Base-by-base conservation (phyloP, 2,113 vertebrate genomes). In the Amia ocellicauda region DNA sequence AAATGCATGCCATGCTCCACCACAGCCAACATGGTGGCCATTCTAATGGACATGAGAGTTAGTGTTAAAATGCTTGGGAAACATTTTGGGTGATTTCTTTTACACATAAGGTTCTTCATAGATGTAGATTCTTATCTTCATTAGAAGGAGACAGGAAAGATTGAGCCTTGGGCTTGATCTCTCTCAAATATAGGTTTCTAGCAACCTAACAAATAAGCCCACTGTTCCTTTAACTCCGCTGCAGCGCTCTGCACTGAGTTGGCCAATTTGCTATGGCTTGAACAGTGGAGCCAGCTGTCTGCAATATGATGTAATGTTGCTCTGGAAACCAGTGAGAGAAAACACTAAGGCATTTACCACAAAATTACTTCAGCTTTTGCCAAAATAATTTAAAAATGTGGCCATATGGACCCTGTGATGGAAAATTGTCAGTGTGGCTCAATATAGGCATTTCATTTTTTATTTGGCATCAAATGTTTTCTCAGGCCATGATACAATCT, bases 251-350 rank as follows among this genome's bases (percentile, higher is more conserved):
- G 77, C 63, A 40, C 82, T 75, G 66, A 73, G 80, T 79, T 69
- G 83, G 88, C 78, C 83, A 66, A 71, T 91, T 89, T 77, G 86
- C 89, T 88, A 85, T 87, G 85, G 85, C 83, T 89, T 82, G 71
- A 85, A 77, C 85, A 67, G 82, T 71, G 84, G 83, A 90, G 86
- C 85, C 89, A 91, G 89, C 88, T 91, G 90, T 90, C 88, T 91
- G 84, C 82, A 86, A 78, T 80, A 83, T 89, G 88, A 91, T 88
- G 90, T 89, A 85, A 90, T 90, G 89, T 91, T 90, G 79, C 85
- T 75, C 69, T 86, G 81, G 90, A 83, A 88, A 91, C 87, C 63
- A 88, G 77, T 85, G 76, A 86, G n/a, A n/a, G 89, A 85, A 90
- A 89, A 90, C 86, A 88, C 81, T 86, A 77, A 65, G 79, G 85